A percentile compares a stretch with the other conserved stretches of the same genome.
Conservation (phyloP, 2,888 invertebrate species). For the Habrosyne pyritoides region DNA sequence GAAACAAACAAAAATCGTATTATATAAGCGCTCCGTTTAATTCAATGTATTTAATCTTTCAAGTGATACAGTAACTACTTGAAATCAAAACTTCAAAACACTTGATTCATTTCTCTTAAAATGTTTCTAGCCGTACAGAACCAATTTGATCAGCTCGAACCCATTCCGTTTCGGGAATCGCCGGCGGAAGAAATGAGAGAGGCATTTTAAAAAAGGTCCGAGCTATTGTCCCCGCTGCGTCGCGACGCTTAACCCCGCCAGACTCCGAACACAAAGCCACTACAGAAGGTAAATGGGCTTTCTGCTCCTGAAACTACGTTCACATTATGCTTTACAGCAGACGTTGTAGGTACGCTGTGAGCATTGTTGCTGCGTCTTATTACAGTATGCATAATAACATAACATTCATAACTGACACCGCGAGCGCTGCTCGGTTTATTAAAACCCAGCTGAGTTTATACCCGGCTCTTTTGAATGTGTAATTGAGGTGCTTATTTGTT, state of each 20-base stretch:
- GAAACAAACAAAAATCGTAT: too few relatives aligned
- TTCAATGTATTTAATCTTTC: too few relatives aligned
- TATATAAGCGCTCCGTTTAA: too few relatives aligned
- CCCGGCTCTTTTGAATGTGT: conserved; percentile 56
- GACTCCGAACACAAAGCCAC: conserved; percentile 70
- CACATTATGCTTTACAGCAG: conserved; percentile 64
- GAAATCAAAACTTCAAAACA: neutral
- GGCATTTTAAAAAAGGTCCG: conserved; percentile 67
- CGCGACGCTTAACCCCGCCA: conserved; percentile 69
- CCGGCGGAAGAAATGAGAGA: conserved; percentile 52
- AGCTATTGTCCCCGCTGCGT: conserved; percentile 62
- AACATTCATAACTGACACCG: conserved; percentile 67
- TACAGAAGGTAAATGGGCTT: conserved; percentile 75
- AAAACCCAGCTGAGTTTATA: conserved; percentile 53
- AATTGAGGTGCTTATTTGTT: conserved; percentile 60
- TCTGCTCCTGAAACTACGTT: conserved; percentile 63
- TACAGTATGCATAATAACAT: conserved; percentile 66
- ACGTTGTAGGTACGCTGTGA: conserved; percentile 41
- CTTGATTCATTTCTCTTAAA: conserved; percentile 30
- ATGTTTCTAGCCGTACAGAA: conserved; percentile 38
- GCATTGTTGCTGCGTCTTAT: conserved; percentile 58
- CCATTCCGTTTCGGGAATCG: conserved; percentile 57
- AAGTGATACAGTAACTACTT: neutral
- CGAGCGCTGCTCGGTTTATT: conserved; percentile 57
- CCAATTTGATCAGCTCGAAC: conserved; percentile 52